Conservation (phyloP, 2,797 vertebrate species). For the Nothura maculosa region DNA sequence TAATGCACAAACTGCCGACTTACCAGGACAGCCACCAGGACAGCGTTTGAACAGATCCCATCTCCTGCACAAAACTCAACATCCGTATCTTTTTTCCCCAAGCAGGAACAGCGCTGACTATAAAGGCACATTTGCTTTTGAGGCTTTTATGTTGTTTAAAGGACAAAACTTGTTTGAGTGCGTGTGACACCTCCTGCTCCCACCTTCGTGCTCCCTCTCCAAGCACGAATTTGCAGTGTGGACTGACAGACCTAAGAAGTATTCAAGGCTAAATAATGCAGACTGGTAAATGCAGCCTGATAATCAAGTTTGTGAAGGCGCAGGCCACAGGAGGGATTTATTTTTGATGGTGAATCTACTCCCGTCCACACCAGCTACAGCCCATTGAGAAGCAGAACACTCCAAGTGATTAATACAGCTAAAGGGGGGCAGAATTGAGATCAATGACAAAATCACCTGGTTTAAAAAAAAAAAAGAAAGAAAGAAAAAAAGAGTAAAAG, state of each 20-base stretch:
- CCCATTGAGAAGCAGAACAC: conserved; percentile 85
- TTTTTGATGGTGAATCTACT: conserved; percentile 76
- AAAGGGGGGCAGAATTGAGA: conserved; percentile 90
- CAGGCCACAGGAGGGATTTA: conserved; percentile 65
- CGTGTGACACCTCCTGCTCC: not conserved
- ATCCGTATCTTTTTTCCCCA: not conserved
- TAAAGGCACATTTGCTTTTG: conserved; percentile 36
- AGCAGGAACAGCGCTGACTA: not conserved
- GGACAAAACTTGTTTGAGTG: conserved; percentile 16
- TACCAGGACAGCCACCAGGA: not conserved
- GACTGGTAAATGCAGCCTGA: conserved; percentile 13
- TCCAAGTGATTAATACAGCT: conserved; percentile 94
- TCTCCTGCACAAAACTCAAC: not conserved
- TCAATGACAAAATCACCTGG: conserved; percentile 95
- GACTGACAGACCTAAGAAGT: conserved; percentile 1
- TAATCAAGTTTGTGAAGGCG: conserved; percentile 70
- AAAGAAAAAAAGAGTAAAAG: conserved; percentile 85
- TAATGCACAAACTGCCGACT: not conserved
- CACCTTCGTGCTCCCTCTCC: not conserved
- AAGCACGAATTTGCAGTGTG: not conserved
- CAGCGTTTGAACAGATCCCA: not conserved
- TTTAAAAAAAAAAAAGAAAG: conserved; percentile 86
- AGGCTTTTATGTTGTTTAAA: conserved; percentile 52
- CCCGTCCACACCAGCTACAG: conserved; percentile 82
- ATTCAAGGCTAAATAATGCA: conserved; percentile 49